Base-by-base conservation (phyloP, 1,140 invertebrate species). In the Zaprionus camerounensis region DNA sequence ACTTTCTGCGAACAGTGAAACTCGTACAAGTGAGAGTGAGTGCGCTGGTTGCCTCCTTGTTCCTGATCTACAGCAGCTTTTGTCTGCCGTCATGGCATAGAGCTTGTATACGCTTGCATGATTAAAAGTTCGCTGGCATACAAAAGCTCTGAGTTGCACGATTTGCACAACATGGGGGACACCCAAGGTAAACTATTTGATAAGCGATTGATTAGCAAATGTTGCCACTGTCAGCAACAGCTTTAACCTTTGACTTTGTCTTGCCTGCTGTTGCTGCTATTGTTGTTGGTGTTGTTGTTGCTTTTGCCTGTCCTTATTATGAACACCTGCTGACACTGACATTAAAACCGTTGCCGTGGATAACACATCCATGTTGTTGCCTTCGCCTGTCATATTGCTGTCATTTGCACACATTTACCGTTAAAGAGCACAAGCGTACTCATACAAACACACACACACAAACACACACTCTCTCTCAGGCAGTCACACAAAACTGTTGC, bases 281-380 rank as follows among this genome's bases (percentile, higher is more conserved):
- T 17, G 17, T 17, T 17, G 17, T 17, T 71, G 63, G 17, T 20
- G 11, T 28, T 22, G 31, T 11, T 71, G 67, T 44, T 41, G 11
- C 36, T n/a, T n/a, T 6, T 28, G 44, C 28, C 57, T 71, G 67
- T 58, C 57, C 66, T 56, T 77, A 68, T 86, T 82, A 86, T 86
- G 76, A 82, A 79, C 84, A 87, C 84, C 83, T 87, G 83, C 81
- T 83, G 82, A 86, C 82, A 85, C 66, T 86, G 82, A 85, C 82
- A 85, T 76, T 86, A 85, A 85, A 85, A 85, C 82, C 82, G 82
- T 79, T 85, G 41, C 49, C 79, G 72, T 64, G 78, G 68, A 78
- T 76, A 76, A 73, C 68, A 67, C 64, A 69, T 71, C 41, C 53
- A 26, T 46, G 20, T 24, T 68, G 56, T 68, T 75, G 65, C 71